Evolutionary conservation across 2,113 vertebrate genomes (phyloP).

Genomic region (Parotia lawesii): DNA sequence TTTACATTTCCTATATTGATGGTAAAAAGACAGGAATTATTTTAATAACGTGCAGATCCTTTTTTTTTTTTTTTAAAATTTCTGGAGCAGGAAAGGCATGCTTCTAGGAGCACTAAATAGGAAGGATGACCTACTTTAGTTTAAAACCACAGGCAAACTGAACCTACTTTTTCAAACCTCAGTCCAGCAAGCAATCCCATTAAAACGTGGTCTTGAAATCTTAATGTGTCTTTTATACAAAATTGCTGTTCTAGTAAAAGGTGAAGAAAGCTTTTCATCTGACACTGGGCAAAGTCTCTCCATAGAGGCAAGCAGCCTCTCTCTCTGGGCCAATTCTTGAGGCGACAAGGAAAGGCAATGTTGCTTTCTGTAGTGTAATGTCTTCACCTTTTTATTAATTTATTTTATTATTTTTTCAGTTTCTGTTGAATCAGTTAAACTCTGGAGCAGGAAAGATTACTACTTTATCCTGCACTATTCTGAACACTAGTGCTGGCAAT

Average conservation of each 20-base stretch:
- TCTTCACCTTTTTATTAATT: not conserved
- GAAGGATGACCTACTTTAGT: not conserved
- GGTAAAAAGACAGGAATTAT: not conserved
- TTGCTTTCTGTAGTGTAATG: not conserved
- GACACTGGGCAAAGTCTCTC: not conserved
- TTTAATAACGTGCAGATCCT: not conserved
- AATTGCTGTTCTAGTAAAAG: not conserved
- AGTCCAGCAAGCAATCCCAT: not conserved
- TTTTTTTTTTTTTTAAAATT: not conserved
- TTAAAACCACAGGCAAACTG: not conserved
- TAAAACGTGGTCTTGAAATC: not conserved
- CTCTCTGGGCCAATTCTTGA: not conserved
- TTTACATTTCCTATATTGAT: not conserved
- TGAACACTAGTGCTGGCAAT: not conserved
- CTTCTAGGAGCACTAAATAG: not conserved
- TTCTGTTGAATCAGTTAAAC: not conserved
- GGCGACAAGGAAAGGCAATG: not conserved
- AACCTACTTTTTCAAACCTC: not conserved
- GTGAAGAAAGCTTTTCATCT: not conserved
- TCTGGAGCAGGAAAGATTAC: not conserved
- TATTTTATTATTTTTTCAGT: not conserved
- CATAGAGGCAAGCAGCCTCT: not conserved
- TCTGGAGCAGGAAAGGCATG: not conserved
- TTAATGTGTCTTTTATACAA: not conserved
- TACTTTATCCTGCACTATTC: not conserved